Evolutionary conservation across 2,113 vertebrate genomes (phyloP).

Genomic region (Pomatorhinus ruficollis): DNA sequence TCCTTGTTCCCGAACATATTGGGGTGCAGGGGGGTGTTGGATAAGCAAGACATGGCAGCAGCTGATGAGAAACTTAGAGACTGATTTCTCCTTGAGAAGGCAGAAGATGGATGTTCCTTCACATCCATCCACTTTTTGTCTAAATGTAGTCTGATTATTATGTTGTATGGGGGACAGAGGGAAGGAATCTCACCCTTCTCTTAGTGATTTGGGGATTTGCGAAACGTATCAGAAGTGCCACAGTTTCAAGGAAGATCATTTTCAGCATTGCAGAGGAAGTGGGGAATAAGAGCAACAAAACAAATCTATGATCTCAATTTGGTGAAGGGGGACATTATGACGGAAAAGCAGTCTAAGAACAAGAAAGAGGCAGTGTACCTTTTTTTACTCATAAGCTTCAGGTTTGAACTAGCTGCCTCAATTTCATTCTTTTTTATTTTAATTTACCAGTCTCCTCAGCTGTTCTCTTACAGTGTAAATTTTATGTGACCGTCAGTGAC

Average conservation of each 20-base stretch:
- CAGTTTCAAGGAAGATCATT: background rate
- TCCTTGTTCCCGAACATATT: background rate
- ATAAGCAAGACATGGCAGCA: background rate
- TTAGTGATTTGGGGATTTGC: background rate
- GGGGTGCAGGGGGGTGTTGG: rapidly evolving
- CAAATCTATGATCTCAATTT: background rate
- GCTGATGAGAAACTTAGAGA: background rate
- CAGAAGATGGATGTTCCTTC: background rate
- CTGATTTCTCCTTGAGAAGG: background rate
- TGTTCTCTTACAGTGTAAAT: background rate
- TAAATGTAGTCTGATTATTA: background rate
- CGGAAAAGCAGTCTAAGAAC: background rate
- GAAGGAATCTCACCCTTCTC: background rate
- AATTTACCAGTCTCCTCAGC: background rate
- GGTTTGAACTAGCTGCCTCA: background rate
- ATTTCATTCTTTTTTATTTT: background rate
- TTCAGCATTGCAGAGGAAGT: background rate
- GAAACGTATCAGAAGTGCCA: background rate
- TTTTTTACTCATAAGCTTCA: background rate
- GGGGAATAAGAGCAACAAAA: background rate
- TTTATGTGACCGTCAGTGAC: background rate
- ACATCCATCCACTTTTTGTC: background rate
- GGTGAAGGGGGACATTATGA: rapidly evolving
- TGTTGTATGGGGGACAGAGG: rapidly evolving
- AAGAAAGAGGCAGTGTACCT: background rate